Conservation (phyloP, 2,797 vertebrate genomes). For the Mus minutoides region DNA sequence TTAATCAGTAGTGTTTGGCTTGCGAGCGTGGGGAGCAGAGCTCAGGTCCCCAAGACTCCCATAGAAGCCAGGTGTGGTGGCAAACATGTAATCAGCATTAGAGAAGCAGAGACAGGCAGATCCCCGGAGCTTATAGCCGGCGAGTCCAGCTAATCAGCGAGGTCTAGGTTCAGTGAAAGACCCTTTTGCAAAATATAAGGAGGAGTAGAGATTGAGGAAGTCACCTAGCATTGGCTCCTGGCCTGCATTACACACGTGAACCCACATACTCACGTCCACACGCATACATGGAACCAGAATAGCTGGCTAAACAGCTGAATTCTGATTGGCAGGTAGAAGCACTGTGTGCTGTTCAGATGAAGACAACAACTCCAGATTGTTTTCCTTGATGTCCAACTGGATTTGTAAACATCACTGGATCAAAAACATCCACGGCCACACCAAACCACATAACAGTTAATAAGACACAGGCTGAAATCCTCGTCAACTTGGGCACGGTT, state of each 20-base stretch:
- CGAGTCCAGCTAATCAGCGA: background rate
- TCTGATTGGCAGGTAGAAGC: background rate
- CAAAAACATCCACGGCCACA: background rate
- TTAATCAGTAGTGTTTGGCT: background rate
- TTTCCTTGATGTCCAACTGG: background rate
- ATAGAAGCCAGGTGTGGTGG: background rate
- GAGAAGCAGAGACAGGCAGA: background rate
- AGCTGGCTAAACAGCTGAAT: background rate
- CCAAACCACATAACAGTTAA: background rate
- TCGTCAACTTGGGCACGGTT: background rate
- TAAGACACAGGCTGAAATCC: background rate
- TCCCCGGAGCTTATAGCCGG: background rate
- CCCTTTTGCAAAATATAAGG: background rate
- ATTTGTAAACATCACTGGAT: constrained; percentile 3
- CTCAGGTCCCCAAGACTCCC: background rate
- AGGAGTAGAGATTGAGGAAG: background rate
- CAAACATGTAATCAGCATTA: background rate
- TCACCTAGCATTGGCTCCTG: background rate
- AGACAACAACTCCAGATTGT: background rate
- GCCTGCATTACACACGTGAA: background rate
- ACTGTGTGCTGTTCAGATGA: background rate
- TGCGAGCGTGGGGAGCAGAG: no score
- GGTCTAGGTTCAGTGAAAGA: background rate
- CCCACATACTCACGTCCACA: no score
- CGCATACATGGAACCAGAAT: background rate